Evolutionary conservation across 2,797 vertebrate species (phyloP).

Genomic region (Adrianichthys oophorus): DNA sequence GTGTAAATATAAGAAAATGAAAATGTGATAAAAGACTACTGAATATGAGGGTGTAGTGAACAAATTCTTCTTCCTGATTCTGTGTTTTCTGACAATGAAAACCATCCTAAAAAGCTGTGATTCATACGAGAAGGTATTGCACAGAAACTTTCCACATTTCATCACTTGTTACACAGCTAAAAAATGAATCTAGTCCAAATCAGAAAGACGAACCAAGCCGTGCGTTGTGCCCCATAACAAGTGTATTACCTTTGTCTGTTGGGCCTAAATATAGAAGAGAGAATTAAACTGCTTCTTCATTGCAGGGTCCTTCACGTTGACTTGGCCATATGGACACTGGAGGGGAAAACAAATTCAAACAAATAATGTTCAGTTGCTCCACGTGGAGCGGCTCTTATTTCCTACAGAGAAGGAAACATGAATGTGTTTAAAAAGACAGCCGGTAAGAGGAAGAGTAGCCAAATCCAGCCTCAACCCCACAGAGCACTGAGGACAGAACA

Average conservation of each 20-base stretch:
- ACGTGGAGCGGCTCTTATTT: constrained; percentile 31
- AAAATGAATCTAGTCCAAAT: constrained; percentile 60
- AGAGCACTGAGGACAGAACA: neutral
- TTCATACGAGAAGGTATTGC: constrained; percentile 74
- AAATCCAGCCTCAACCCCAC: neutral
- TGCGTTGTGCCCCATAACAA: constrained; percentile 25
- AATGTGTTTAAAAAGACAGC: constrained; percentile 8
- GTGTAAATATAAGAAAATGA: constrained; percentile 40
- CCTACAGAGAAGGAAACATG: constrained; percentile 29
- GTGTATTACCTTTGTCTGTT: constrained; percentile 30
- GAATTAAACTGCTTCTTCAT: constrained; percentile 83
- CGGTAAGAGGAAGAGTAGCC: neutral
- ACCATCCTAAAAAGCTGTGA: constrained; percentile 67
- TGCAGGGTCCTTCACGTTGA: constrained; percentile 82
- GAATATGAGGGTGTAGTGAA: constrained; percentile 49
- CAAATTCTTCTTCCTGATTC: constrained; percentile 37
- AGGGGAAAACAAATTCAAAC: constrained; percentile 60
- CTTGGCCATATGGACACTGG: constrained; percentile 88
- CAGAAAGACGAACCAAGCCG: constrained; percentile 52
- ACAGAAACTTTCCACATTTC: constrained; percentile 76
- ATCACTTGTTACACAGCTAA: constrained; percentile 77
- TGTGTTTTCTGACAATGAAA: constrained; percentile 58
- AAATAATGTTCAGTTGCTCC: constrained; percentile 29
- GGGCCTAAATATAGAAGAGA: constrained; percentile 75
- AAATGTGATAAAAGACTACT: constrained; percentile 42